These are phyloP conservation scores for Neria commutata DNA, from an alignment of 2,888 invertebrate genomes.

Conservation along the genomic window DNA sequence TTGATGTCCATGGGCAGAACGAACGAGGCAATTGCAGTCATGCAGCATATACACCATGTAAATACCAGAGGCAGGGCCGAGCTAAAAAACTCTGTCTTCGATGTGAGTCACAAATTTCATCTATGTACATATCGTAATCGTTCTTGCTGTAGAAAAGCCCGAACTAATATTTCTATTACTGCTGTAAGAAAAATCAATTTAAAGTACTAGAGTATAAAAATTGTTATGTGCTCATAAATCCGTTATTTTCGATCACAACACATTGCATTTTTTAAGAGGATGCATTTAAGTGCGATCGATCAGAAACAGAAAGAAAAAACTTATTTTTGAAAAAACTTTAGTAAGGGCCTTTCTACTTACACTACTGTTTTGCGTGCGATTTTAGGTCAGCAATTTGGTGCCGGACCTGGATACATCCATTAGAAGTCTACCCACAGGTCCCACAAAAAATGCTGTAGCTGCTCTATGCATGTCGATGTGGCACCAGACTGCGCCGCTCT, in stretches of 20 bases:
- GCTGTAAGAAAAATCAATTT: neutral
- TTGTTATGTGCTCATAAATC: too few relatives aligned
- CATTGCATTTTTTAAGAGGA: too few relatives aligned
- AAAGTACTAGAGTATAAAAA: too few relatives aligned
- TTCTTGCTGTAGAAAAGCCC: too few relatives aligned
- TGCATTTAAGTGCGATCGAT: too few relatives aligned
- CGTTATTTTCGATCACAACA: too few relatives aligned
- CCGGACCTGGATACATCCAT: conserved; percentile 29
- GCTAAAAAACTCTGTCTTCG: too few relatives aligned
- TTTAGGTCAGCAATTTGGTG: conserved; percentile 26
- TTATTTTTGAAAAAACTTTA: too few relatives aligned
- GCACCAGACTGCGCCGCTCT: conserved; percentile 54
- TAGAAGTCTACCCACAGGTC: neutral
- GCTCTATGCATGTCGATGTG: conserved; percentile 47
- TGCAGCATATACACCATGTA: conserved; percentile 40
- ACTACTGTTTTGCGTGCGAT: neutral
- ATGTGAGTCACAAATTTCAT: too few relatives aligned
- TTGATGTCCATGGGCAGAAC: conserved; percentile 44
- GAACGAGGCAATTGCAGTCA: conserved; percentile 43
- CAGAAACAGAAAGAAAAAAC: too few relatives aligned
- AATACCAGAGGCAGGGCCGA: neutral
- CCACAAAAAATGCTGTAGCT: conserved; percentile 5
- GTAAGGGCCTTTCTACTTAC: neutral
- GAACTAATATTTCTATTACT: neutral
- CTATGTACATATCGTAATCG: too few relatives aligned